Conservation (phyloP, 2,113 vertebrate genomes). For the Zosterops pallidus region DNA sequence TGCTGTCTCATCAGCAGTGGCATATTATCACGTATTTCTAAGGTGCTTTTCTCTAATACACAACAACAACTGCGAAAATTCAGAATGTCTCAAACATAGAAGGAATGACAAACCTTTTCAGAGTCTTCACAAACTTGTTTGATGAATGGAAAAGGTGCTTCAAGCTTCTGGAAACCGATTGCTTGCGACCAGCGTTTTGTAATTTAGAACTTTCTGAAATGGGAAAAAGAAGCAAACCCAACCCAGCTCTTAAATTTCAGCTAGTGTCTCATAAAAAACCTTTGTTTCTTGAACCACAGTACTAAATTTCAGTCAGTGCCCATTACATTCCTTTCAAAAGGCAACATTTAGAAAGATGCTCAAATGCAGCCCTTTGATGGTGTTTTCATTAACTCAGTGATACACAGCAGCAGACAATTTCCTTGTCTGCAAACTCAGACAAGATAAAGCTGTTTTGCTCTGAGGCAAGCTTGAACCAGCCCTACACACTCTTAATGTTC, state of each 20-base stretch:
- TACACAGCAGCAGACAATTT: neutral
- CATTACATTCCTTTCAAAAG: neutral
- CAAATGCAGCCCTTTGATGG: neutral
- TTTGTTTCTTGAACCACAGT: neutral
- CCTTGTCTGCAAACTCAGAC: neutral
- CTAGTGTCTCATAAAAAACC: neutral
- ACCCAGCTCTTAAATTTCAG: neutral
- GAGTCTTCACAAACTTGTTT: slow-evolving; percentile 96
- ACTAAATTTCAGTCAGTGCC: neutral
- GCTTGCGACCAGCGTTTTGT: slow-evolving; percentile 92
- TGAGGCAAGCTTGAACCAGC: neutral
- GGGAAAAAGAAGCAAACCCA: slow-evolving; percentile 21
- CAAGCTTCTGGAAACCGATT: slow-evolving; percentile 93
- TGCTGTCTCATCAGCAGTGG: neutral
- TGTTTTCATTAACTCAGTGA: neutral
- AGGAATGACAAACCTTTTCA: slow-evolving; percentile 85
- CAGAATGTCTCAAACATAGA: neutral
- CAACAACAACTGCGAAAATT: neutral
- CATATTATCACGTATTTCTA: neutral
- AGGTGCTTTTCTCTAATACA: neutral
- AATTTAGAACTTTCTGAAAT: slow-evolving; percentile 86
- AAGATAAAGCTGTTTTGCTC: neutral
- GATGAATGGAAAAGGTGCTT: slow-evolving; percentile 98
- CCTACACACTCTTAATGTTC: neutral
- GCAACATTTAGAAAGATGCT: neutral